These are phyloP conservation scores for Chromoteleia sp. DNA, from an alignment of 2,888 invertebrate species.

Conservation along the genomic window DNA sequence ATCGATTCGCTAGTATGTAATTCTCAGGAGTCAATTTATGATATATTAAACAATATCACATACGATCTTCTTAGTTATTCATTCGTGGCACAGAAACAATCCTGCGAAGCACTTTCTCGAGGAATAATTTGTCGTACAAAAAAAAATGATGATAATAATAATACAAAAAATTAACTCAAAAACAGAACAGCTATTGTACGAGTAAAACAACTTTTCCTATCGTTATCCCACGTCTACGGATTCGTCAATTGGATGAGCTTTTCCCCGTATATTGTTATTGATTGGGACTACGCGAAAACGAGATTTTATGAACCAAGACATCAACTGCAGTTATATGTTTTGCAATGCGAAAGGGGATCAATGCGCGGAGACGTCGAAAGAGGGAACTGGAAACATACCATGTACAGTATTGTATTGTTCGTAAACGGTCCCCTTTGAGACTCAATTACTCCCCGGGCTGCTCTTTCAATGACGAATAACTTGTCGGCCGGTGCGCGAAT, in stretches of 20 bases:
- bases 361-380: constrained; percentile 52
- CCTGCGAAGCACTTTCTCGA: background rate
- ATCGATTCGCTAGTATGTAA: constrained; percentile 22
- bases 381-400: constrained; percentile 63
- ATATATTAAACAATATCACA: constrained; percentile 36
- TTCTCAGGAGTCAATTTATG: constrained; percentile 29
- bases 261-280: constrained; percentile 35
- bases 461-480: constrained; percentile 69
- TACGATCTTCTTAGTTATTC: constrained; percentile 9
- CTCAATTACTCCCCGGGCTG: constrained; percentile 70
- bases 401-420: constrained; percentile 65
- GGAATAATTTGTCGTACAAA: constrained; percentile 3
- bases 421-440: constrained; percentile 69
- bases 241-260: constrained; percentile 33
- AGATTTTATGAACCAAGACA: constrained; percentile 59
- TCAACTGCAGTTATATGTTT: constrained; percentile 60
- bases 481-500: constrained; percentile 60
- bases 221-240: constrained; percentile 11
- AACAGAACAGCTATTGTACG: constrained; percentile 16
- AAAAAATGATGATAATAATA: too few species aligned
- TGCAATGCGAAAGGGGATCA: constrained; percentile 57
- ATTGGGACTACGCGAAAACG: constrained; percentile 41
- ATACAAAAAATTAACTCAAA: constrained; percentile 7
- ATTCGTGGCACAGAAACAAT: background rate
- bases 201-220: constrained; percentile 18